Conservation (phyloP, 2,888 invertebrate species). For the Dynastes tityus region DNA sequence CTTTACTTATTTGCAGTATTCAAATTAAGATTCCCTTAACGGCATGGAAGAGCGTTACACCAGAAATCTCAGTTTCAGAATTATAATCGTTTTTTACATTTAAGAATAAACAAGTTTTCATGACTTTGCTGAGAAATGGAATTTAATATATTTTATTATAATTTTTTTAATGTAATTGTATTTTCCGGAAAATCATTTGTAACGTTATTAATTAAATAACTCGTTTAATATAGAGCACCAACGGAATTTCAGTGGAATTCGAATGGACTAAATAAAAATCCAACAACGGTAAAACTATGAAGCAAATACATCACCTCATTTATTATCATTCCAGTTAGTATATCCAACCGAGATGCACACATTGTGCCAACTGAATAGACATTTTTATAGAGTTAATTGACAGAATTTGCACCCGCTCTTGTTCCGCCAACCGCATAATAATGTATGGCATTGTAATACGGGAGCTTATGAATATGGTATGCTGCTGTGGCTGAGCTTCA, state of each 20-base stretch:
- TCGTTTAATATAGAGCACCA: no score
- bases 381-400: slow-evolving; percentile 44
- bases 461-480: slow-evolving; percentile 18
- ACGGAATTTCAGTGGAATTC: no score
- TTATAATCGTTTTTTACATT: background rate
- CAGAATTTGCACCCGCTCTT: slow-evolving; percentile 23
- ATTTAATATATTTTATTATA: no score
- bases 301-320: no score
- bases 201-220: no score
- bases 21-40: slow-evolving; percentile 17
- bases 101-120: background rate
- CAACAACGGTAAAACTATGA: no score
- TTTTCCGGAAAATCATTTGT: no score
- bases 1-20: slow-evolving; percentile 29
- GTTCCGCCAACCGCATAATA: slow-evolving; percentile 7
- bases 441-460: slow-evolving; percentile 22
- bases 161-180: no score
- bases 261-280: no score
- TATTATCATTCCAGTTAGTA: background rate
- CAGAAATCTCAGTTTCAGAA: background rate
- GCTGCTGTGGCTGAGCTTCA: slow-evolving; percentile 10
- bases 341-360: slow-evolving; percentile 5
- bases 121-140: background rate
- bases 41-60: slow-evolving; percentile 1
- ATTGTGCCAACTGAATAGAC: slow-evolving; percentile 36